Evolutionary conservation across 64 coral and sea anemone genomes (phyloP), one percentile per base, ranked within the genome.

Genomic region (Dendrophyllia cribrosa): DNA sequence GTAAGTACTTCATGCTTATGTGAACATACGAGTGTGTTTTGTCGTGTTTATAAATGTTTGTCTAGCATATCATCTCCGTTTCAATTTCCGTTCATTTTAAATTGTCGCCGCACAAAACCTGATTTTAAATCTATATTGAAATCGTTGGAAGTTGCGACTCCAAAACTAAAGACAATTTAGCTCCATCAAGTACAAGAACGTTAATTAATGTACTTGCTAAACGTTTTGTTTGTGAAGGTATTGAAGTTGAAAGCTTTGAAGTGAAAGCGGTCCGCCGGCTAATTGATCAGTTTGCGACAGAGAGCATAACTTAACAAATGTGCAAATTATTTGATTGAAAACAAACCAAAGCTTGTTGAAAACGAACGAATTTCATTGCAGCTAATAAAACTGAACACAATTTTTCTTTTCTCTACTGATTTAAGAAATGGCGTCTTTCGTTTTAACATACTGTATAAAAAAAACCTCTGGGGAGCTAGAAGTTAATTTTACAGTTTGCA

Each of bases 181-280:
- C 61, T 20, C 14, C 5, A 64, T 14, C 13, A 64, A 64, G 19
- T 20, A 74, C 43, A 44, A 4, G 71, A 77, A 23, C 21, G 22
- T 55, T 55, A 55, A 64, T 77, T 12, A 56, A 23, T n/a, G 51
- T 55, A 52, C 20, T 24, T 19, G 21, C 75, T 24, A 84, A 49
- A 51, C 17, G 80, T 67, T 50, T 84, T 84, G 62, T 84, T 84
- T 67, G 46, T 46, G 43, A 50, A 62, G 60, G 20, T 46, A 51
- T 68, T 68, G 62, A 84, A 66, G 9, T 51, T 68, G 12, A 67
- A n/a, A 84, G 44, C 26, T 67, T 50, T 67, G 44, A 68, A 67
- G 47, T 67, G 45, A 12, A 7, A 22, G 80, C 46, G 43, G 7
- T 64, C 2, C 45, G 17, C 5, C 17, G 1, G 14, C 14, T 20